Evolutionary conservation across 2,113 vertebrate genomes (phyloP), one percentile per base, ranked within the genome.

Genomic region (Equus quagga): DNA sequence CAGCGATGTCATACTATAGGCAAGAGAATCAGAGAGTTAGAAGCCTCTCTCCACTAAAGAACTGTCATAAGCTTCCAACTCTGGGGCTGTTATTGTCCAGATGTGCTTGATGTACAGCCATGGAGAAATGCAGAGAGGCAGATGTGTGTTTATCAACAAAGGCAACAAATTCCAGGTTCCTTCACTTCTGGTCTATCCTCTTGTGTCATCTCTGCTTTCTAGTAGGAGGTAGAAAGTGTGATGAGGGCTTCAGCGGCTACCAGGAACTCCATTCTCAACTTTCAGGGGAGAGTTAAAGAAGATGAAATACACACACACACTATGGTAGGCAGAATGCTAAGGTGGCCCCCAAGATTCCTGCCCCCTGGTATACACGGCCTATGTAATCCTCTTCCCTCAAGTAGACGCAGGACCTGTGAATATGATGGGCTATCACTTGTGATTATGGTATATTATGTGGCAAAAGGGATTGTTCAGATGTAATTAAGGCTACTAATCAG

Each of bases 1-100:
- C 99, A 73, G 98, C 96, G 24, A 99, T 98, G 97, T 99, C 99
- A 0, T 99, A 99, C 99, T 99, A 97, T 3, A 96, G 89, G 80
- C 82, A 91, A 99, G 88, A 98, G 94, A 97, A 51, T n/a, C 41
- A 69, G 91, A 98, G 89, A 97, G 95, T 96, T 95, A 97, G 69
- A 89, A 49, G 83, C 12, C 8, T 75, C 46, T 44, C 8, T 49
- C 36, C n/a, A 41, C 33, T 21, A 15, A 6, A 26, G 46, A 91
- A 51, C 0, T 21, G 56, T 56, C 81, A 49, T 13, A 24, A n/a
- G 70, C 56, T 0, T 80, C 67, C 8, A 73, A 41, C 26, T 86
- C 15, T 64, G 46, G 58, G 41, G 13, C 5, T 51, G 36, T 56
- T 75, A 67, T 12, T 41, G 41, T n/a, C 44, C 69, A 72, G 49